Base-by-base conservation (phyloP, 2,113 vertebrate species). In the Menidia beryllina region DNA sequence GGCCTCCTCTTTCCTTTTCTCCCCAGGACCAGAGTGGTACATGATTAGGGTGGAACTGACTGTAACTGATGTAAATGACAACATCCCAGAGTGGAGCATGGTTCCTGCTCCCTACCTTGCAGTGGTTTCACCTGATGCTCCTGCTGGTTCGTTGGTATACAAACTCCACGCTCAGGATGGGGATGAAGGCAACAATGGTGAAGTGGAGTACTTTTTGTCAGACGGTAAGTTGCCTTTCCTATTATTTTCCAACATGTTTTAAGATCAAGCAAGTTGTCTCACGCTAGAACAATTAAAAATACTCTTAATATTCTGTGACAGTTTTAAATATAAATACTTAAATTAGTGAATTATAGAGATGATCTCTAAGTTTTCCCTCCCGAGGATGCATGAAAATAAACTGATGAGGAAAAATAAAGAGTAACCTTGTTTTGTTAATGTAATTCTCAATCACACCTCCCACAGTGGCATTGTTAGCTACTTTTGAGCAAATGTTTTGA, bases 161-260 rank as follows among this genome's bases (percentile, higher is more conserved):
- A 94, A 90, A 71, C 94, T 97, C 27, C 71, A 88, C 0, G 96
- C 96, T 41, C 79, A 88, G 59, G 96, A 97, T 48, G 93, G 89
- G 9, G 95, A 97, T 59, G 94, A 95, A 59, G 96, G 95, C 19
- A 84, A 93, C 79, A 90, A 92, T 25, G 96, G 95, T 39, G 90
- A 94, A 71, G 93, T 96, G 76, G 95, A 96, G 43, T 97, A 95
- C 88, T 96, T 95, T 79, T 93, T 97, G 53, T 92, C 95, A 17
- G 95, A 96, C 71, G 96, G 96, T 96, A 92, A 83, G 81, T 62
- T 14, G 0, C 36, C 52, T 72, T 20, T 52, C 39, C 1, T 13
- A 43, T 27, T n/a, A 36, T 21, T 38, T n/a, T 45, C 1, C 20
- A 25, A 2, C 19, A n/a, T 45, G 41, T 19, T 45, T 17, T 4